Base-by-base conservation (phyloP, 2,797 vertebrate species). In the Pangasius larnaudii region DNA sequence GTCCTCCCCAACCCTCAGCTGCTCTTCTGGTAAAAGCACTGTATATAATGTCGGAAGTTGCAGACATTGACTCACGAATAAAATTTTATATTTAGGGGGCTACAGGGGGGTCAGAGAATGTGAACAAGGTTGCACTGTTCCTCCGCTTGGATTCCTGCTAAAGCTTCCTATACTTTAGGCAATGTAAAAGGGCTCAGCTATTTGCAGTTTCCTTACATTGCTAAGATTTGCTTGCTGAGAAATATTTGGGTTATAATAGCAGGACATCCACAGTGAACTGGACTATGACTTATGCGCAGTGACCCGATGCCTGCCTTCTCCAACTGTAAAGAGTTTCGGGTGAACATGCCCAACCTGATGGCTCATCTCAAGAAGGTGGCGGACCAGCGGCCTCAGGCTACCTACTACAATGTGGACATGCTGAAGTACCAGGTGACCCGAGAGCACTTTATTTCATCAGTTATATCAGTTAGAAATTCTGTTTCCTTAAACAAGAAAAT, bases 321-420 rank as follows among this genome's bases (percentile, higher is more conserved):
- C 89, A 97, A 94, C 92, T 94, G 94, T n/a, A 99, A 97, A 95
- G 98, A 99, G 93, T 99, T 99, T 95, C 99, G 98, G 97, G 98
- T 99, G 90, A 99, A 99, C 92, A 99, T 99, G 98, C 97, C 98
- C 94, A 99, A 98, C 93, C 91, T 99, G 95, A 98, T 99, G 97
- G 96, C 95, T 90, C 98, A 99, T 91, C 95, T 99, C 82, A 99
- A 97, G 94, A 99, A 97, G 94, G 98, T 99, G 79, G 98, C 98
- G 0, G 98, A 99, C 89, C 98, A 99, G 96, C 99, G 99, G 92
- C 98, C 98, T 36, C 98, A 99, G 92, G 98, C 98, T 51, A 99
- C 98, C 0, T 99, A 99, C 94, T 99, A 99, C 93, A 99, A 99
- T 6, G 98, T 99, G 94, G 98, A 99, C 92, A 99, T 99, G 98